Evolutionary conservation across 2,888 invertebrate genomes (phyloP), one percentile per base, ranked within the genome.

Genomic region (Drosophila pegasa): DNA sequence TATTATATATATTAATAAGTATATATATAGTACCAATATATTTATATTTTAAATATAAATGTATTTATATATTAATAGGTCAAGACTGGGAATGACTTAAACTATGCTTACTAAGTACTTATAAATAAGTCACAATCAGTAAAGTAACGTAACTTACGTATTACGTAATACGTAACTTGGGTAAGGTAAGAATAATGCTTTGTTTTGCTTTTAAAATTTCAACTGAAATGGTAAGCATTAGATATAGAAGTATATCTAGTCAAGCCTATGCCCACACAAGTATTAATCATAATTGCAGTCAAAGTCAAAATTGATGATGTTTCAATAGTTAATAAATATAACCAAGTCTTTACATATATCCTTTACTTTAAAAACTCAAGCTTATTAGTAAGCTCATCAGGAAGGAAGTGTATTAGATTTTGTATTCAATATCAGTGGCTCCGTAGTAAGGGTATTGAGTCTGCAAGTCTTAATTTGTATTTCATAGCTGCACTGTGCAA

Each of bases 401-500:
- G 9, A 33, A 33, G 33, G 14, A 33, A 33, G 48, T 14, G 31
- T 20, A 48, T 48, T n/a, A 20, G 14, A 20, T 20, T 3, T 33
- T 29, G n/a, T 18, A 31, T 8, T 33, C 6, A 10, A 33, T 6
- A n/a, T 22, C 9, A 16, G 3, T n/a, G 16, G 10, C n/a, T 22
- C 2, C 1, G 38, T 3, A 3, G 12, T 18, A 3, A 50, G 25
- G 25, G 50, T 35, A 50, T 22, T 50, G 25, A 22, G 3, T 35
- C 1, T 35, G 1, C 22, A 35, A n/a, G 14, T 29, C 7, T 18
- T n/a, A 33, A 20, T 48, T 8, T 3, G 7, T 48, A 8, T 20
- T 27, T 3, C 10, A 1, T 9, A 27, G 12, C 8, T 62, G 27
- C 69, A 59, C 61, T 29, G 54, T 25, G n/a, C 50, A 10, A 61